These are phyloP conservation scores for Premnoplex brunnescens DNA, from an alignment of 2,797 vertebrate species.

Conservation along the genomic window DNA sequence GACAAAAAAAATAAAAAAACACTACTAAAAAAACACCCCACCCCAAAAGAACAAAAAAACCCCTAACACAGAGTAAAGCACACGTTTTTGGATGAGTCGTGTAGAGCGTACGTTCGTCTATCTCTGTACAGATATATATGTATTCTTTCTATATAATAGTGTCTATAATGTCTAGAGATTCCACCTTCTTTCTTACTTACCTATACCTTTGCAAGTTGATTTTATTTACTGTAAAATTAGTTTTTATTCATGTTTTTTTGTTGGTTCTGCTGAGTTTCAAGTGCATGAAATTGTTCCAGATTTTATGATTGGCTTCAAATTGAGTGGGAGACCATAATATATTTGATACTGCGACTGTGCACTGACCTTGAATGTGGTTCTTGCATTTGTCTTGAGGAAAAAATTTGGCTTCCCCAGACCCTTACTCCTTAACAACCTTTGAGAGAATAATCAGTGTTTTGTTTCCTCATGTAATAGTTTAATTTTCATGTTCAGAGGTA, in stretches of 20 bases:
- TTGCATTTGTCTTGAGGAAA: neutral
- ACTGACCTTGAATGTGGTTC: neutral
- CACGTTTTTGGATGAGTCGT: neutral
- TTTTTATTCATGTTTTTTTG: neutral
- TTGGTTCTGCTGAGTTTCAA: neutral
- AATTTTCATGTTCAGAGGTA: neutral
- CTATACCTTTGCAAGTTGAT: neutral
- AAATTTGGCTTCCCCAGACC: neutral
- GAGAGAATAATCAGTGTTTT: slow-evolving; percentile 17
- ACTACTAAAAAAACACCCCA: rapidly evolving
- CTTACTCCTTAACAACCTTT: neutral
- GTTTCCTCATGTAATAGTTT: slow-evolving; percentile 15
- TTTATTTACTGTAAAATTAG: neutral
- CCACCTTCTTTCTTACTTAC: neutral
- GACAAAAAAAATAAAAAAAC: neutral
- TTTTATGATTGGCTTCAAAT: neutral
- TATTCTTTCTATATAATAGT: neutral
- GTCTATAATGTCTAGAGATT: neutral
- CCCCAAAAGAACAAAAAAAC: neutral
- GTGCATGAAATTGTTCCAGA: neutral
- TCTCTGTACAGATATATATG: neutral
- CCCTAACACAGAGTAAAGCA: neutral
- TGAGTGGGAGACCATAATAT: neutral
- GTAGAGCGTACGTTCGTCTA: neutral
- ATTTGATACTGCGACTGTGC: neutral